A percentile compares a stretch with the other conserved stretches of the same genome.
These are phyloP conservation scores for Pristionchus mayeri DNA, from an alignment of 2,888 invertebrate species.

Conservation along the genomic window DNA sequence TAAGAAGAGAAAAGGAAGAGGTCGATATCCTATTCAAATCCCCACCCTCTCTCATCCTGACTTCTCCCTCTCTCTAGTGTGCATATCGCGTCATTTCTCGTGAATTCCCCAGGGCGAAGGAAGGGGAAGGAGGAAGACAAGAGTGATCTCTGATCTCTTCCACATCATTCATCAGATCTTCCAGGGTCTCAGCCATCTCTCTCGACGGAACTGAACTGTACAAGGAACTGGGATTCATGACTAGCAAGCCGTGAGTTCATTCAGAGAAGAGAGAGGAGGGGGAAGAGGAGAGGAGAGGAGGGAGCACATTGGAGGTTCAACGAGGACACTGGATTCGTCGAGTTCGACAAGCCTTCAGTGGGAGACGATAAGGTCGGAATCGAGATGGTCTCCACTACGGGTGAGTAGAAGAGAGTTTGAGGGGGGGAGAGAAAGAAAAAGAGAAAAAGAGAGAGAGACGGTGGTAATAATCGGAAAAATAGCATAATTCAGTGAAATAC, in stretches of 20 bases:
- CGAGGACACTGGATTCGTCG: conserved; percentile 72
- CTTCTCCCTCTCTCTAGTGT: not conserved
- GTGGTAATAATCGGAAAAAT: no score
- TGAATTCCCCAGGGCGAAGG: not conserved
- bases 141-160: not conserved
- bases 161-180: not conserved
- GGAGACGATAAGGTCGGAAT: conserved; percentile 70
- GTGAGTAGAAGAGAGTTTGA: conserved; percentile 53
- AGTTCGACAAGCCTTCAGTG: conserved; percentile 61
- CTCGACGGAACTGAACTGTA: conserved; percentile 66
- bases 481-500: no score
- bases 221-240: conserved; percentile 71
- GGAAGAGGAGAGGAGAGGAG: no score
- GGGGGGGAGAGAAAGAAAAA: not conserved
- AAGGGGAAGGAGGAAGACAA: not conserved
- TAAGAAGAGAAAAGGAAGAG: conserved; percentile 15
- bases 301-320: not conserved
- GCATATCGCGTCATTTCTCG: conserved; percentile 11
- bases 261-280: not conserved
- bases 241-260: conserved; percentile 63
- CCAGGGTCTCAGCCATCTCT: conserved; percentile 55
- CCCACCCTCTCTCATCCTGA: conserved; percentile 4
- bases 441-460: not conserved
- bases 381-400: conserved; percentile 70
- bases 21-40: conserved; percentile 44